phyloP scores from a whole-genome alignment of 2,113 vertebrate genomes.

The Nothobranchius kuhntae region DNA sequence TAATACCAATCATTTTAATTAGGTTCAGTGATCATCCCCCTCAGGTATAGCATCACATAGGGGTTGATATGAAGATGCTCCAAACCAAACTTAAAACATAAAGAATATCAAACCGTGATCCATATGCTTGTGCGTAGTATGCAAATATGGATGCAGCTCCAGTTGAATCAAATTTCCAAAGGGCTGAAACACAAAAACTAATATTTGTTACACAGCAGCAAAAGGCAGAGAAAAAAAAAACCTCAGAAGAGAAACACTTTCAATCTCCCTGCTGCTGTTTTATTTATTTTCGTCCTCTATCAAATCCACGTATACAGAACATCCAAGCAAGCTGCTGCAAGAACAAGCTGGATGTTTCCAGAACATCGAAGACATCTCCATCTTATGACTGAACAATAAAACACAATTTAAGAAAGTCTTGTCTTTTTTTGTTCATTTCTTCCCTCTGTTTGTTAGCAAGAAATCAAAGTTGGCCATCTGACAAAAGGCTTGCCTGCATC shows the following conservation, averaged over 20 bases:
- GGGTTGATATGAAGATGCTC: no score
- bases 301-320: slow-evolving; percentile 11
- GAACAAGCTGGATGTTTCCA: slow-evolving; percentile 1
- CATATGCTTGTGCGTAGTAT: no score
- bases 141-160: no score
- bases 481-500: background rate
- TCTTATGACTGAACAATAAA: slow-evolving; percentile 28
- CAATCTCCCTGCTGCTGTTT: slow-evolving; percentile 1
- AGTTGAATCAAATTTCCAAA: no score
- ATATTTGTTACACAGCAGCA: background rate
- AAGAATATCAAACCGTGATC: no score
- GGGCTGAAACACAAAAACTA: no score
- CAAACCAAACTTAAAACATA: no score
- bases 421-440: background rate
- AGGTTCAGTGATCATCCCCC: no score
- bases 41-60: no score
- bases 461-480: slow-evolving; percentile 2
- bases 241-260: background rate
- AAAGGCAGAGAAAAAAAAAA: background rate
- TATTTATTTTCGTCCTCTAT: slow-evolving; percentile 12
- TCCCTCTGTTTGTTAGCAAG: background rate
- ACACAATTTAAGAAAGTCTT: slow-evolving; percentile 11
- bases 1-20: no score
- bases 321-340: slow-evolving; percentile 1
- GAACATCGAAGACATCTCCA: slow-evolving; percentile 26